Evolutionary conservation across 2,797 vertebrate genomes (phyloP), one percentile per base, ranked within the genome.

Genomic region (Sebastes diploproa): DNA sequence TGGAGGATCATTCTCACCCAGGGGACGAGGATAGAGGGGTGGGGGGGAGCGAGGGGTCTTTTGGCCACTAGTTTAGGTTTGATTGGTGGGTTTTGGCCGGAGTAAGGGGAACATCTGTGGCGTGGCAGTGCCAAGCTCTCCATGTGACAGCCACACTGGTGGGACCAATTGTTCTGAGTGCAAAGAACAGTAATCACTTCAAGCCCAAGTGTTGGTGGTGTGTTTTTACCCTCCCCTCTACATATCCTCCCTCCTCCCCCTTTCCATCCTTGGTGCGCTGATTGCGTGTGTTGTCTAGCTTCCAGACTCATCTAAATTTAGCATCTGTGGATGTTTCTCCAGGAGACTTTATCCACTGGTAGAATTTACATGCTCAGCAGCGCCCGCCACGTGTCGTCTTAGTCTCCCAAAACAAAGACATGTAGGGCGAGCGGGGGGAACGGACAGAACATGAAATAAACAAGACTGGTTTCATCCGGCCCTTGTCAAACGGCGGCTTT

Each of bases 181-280:
- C 87, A 92, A 91, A 93, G 91, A 94, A 92, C 90, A 91, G 91
- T 94, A 93, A 94, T 95, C 92, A 94, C 93, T 93, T 94, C 90
- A 93, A 93, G 89, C 88, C 78, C 84, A 88, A 93, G 92, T 91
- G 90, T 80, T 84, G 77, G 71, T 85, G 79, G 13, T 79, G 58
- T 77, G 76, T 52, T 59, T 61, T 6, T 2, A 13, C 54, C 69
- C 56, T 38, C 77, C 61, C 70, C 64, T 83, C 67, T 72, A 68
- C 82, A 80, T 77, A 82, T 68, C 74, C 62, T 38, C 73, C 81
- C 76, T 50, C 78, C 54, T 42, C 68, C 72, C 72, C 61, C 22
- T 80, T 75, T 81, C 80, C 86, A 86, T 91, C 86, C 85, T 88
- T 11, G 72, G 78, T 88, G 91, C 63, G 3, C 91, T 93, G 92